These are phyloP conservation scores for Enteromius mattozi DNA, from an alignment of 2,797 vertebrate genomes.

Conservation along the genomic window DNA sequence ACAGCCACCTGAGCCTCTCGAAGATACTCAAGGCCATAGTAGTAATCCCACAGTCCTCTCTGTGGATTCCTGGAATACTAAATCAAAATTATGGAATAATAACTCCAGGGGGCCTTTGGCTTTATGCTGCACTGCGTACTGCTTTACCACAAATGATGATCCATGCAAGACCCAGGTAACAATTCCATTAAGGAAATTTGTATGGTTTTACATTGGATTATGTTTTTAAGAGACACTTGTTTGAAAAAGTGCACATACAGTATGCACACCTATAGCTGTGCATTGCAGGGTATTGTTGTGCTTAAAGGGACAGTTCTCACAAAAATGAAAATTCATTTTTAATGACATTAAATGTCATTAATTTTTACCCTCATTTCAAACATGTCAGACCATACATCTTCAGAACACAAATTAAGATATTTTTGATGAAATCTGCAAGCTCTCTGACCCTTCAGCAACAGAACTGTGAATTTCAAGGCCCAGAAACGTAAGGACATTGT, in stretches of 20 bases:
- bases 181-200: constrained; percentile 32
- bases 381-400: not conserved
- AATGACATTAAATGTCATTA: not conserved
- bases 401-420: not conserved
- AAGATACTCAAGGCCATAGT: constrained; percentile 50
- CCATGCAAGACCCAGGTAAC: constrained; percentile 32
- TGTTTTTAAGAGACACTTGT: constrained; percentile 42
- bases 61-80: constrained; percentile 46
- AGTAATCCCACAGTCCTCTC: constrained; percentile 52
- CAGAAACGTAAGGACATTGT: not conserved
- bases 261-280: not conserved
- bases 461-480: not conserved
- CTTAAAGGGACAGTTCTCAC: not conserved
- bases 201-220: constrained; percentile 32
- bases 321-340: not conserved
- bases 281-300: not conserved
- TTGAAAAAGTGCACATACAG: constrained; percentile 6
- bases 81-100: constrained; percentile 62
- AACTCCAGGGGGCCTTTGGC: constrained; percentile 46
- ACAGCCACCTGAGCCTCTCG: constrained; percentile 40
- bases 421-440: not conserved
- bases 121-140: constrained; percentile 22
- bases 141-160: constrained; percentile 45
- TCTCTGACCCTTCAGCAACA: not conserved
- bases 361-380: not conserved